These are phyloP conservation scores for Phanerotoma sp. DNA, from an alignment of 2,888 invertebrate genomes.

Conservation along the genomic window DNA sequence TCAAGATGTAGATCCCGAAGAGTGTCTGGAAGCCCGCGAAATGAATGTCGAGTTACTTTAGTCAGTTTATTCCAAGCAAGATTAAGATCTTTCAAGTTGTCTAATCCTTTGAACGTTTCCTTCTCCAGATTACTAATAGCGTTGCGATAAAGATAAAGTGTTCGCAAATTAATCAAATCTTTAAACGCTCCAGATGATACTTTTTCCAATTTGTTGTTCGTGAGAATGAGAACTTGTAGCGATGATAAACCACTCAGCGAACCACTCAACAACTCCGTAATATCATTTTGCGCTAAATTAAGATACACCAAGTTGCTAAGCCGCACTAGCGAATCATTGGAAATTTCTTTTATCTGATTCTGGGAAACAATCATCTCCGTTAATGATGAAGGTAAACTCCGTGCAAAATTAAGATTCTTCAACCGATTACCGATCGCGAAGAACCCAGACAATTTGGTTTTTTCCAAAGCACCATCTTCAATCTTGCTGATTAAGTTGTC, in stretches of 20 bases:
- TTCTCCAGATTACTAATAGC: constrained; percentile 41
- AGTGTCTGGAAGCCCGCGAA: constrained; percentile 48
- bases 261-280: constrained; percentile 1
- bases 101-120: constrained; percentile 52
- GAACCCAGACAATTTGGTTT: constrained; percentile 43
- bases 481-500: constrained; percentile 52
- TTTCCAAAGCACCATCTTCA: constrained; percentile 52
- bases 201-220: constrained; percentile 25
- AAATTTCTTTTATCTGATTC: constrained; percentile 35
- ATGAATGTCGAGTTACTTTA: constrained; percentile 50
- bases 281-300: constrained; percentile 14
- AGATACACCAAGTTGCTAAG: constrained; percentile 27
- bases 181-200: constrained; percentile 29
- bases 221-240: constrained; percentile 24
- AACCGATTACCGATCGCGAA: constrained; percentile 35
- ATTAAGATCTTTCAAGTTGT: constrained; percentile 54
- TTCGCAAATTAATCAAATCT: constrained; percentile 29
- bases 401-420: constrained; percentile 33
- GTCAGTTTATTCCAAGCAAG: constrained; percentile 55
- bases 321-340: constrained; percentile 30
- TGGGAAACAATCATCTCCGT: constrained; percentile 28
- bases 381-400: constrained; percentile 38
- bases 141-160: constrained; percentile 35
- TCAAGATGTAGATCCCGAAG: constrained; percentile 55
- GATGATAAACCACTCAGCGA: constrained; percentile 29